Conservation (phyloP, 2,888 invertebrate species). For the Patella pellucida region DNA sequence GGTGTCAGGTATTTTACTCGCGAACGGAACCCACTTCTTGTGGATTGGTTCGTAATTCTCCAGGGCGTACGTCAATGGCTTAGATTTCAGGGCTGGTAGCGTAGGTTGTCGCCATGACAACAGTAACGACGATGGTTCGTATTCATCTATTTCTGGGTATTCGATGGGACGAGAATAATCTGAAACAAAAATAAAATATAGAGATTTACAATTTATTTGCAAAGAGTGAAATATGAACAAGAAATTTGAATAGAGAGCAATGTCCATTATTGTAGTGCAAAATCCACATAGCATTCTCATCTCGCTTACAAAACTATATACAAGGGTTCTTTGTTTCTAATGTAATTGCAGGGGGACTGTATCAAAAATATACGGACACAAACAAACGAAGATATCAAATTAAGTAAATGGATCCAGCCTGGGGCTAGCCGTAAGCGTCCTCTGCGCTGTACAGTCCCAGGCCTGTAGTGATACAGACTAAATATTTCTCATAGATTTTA, state of each 20-base stretch:
- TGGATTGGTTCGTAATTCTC: slow-evolving; percentile 56
- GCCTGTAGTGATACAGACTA: no score
- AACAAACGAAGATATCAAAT: no score
- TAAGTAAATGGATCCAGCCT: no score
- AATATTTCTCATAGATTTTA: not conserved
- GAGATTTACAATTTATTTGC: not conserved
- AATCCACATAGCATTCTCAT: no score
- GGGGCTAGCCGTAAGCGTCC: no score
- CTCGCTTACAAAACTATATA: no score
- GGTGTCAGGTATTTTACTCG: slow-evolving; percentile 56
- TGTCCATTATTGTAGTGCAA: no score
- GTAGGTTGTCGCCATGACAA: slow-evolving; percentile 54
- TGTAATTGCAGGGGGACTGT: no score
- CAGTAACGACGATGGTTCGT: slow-evolving; percentile 51
- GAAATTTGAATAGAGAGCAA: no score
- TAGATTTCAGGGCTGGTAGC: slow-evolving; percentile 41
- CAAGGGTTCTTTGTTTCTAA: not conserved
- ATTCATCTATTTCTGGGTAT: slow-evolving; percentile 58
- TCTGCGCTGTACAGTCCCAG: no score
- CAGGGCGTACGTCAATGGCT: slow-evolving; percentile 50
- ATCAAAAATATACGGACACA: no score
- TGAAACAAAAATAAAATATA: slow-evolving; percentile 30
- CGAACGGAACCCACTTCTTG: slow-evolving; percentile 55
- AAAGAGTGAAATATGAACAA: no score
- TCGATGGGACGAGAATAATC: slow-evolving; percentile 53